Conservation (phyloP, 1,140 invertebrate genomes). For the Ceratoteleas bidentatus region DNA sequence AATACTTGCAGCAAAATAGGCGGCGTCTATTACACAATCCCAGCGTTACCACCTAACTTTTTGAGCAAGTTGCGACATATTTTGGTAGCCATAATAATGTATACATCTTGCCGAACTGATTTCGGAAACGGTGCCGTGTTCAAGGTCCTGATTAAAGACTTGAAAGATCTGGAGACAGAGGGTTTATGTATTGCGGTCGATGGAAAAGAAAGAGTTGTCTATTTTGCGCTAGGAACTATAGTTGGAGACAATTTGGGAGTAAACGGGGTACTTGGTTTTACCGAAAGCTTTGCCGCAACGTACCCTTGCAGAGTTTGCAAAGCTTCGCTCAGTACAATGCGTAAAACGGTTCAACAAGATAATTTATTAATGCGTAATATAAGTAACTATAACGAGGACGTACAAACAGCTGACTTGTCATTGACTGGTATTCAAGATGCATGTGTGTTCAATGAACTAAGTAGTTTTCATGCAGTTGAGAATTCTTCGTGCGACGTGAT, state of each 20-base stretch:
- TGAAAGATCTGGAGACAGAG: background rate
- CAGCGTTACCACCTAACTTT: background rate
- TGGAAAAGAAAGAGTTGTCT: background rate
- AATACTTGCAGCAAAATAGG: background rate
- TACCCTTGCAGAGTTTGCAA: background rate
- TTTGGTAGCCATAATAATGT: background rate
- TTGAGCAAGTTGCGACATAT: conserved; percentile 1
- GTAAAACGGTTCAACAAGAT: background rate
- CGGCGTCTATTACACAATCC: background rate
- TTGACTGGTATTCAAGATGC: conserved; percentile 1
- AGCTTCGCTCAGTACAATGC: background rate
- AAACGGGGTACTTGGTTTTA: background rate
- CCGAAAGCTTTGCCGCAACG: background rate
- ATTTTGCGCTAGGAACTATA: background rate
- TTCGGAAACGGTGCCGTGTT: conserved; percentile 7
- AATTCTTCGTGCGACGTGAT: conserved; percentile 7
- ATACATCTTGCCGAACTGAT: background rate
- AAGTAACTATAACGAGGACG: background rate
- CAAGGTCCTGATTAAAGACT: background rate
- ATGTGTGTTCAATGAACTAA: conserved; percentile 5
- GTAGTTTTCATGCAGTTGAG: conserved; percentile 2
- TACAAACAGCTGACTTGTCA: background rate
- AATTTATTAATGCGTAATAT: background rate
- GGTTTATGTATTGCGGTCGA: background rate
- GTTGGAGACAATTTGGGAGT: background rate